Evolutionary conservation across 1,140 invertebrate genomes (phyloP), one percentile per base, ranked within the genome.

Genomic region (Drosophila lacteicornis): DNA sequence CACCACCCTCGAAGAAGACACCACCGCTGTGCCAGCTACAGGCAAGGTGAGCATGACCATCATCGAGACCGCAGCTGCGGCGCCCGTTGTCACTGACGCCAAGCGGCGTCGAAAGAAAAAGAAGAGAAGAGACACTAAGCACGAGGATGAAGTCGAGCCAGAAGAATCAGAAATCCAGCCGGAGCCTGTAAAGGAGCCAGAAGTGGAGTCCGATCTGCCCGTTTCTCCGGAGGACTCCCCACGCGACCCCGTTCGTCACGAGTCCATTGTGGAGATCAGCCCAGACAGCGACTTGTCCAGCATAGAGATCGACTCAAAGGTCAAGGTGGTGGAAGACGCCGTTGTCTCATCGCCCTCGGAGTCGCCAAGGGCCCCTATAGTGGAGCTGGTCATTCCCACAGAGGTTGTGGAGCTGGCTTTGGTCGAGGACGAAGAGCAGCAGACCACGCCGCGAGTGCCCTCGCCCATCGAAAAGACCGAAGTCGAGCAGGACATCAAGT

Each of bases 281-380:
- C 50, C 87, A 11, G 91, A 92, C 7, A 92, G 91, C 67, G 84
- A 91, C 57, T 43, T 87, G 22, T 90, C 90, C 8, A 92, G 91
- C 61, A 94, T 93, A 45, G 94, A 94, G 12, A 93, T 94, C 65
- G 92, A 93, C 6, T 93, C 92, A 25, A 94, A 94, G 40, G 94
- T 95, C 1, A 95, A 95, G 93, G 93, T 95, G 15, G 90, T 95
- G n/a, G 95, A 96, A 93, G 95, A 96, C 93, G 93, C 93, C 56
- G 70, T 95, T 9, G 83, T 92, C 5, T 74, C 83, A 1, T 43
- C 92, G 2, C 65, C 82, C 33, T 91, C 88, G n/a, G 88, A 92
- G 17, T 88, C 90, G 0, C 83, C 91, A 17, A 68, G 81, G 4
- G 55, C 79, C 12, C 91, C 93, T 0, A 67, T 91, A 13, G 93